Base-by-base conservation (phyloP, 2,888 invertebrate species). In the Tachina grossa region DNA sequence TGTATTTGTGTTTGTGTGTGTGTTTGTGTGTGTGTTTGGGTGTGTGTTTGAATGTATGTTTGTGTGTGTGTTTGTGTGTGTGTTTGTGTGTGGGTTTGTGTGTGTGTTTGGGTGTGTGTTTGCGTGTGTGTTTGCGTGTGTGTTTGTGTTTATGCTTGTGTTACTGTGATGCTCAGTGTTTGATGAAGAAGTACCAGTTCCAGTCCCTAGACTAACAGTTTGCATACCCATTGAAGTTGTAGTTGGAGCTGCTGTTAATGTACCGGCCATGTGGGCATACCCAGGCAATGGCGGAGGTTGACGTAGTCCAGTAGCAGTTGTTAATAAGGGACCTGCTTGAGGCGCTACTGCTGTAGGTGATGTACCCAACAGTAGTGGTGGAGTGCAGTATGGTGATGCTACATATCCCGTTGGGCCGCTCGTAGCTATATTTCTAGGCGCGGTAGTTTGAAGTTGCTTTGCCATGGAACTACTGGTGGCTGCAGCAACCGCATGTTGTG, bases 1-100 rank as follows among this genome's bases (percentile, higher is more conserved):
- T 6, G 92, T 92, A 88, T 92, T 87, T 66, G 92, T 91, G 4
- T 92, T 92, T 11, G 92, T 91, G 74, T 92, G 89, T n/a, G 92
- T 31, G 19, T 53, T 2, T 16, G 19, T 53, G 16, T 53, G 3
- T 53, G 16, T 53, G 16, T 13, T 0, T 4, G 8, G 13, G 47
- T 47, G 2, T 13, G 14, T 47, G 47, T 51, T 51, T 6, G 92
- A 92, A 88, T 92, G 87, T 66, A 92, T 31, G 53, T 53, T 16
- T 16, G 53, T 53, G 16, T 53, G 11, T 53, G 16, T 53, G 16
- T 13, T 13, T 14, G 0, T 13, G 47, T 47, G 2, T 47, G 14
- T 47, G 47, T 53, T 53, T 6, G 92, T 92, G 88, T 92, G 87
- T 66, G 92, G 91, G 4, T 92, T 92, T 11, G 92, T 91, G 74